A percentile compares a stretch with the other conserved stretches of the same genome.
Evolutionary conservation across 2,888 invertebrate genomes (phyloP).

Genomic region (Pharmacophagus antenor): DNA sequence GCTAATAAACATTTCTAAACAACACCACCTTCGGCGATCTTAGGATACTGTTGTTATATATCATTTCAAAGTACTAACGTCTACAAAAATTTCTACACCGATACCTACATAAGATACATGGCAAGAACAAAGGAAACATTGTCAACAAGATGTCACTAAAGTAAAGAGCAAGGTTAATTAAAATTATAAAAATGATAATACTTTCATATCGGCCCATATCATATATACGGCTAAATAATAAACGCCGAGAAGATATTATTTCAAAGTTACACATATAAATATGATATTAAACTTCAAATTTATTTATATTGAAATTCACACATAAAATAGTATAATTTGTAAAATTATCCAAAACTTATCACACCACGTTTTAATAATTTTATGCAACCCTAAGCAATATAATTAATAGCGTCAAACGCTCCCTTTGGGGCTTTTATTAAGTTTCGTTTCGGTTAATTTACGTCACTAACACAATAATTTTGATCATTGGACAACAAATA

Average conservation of each 20-base stretch:
- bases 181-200: constrained; percentile 59
- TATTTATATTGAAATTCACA: constrained; percentile 75
- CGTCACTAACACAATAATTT: constrained; percentile 80
- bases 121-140: constrained; percentile 78
- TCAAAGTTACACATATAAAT: constrained; percentile 53
- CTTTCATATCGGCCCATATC: no score
- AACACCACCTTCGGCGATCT: constrained; percentile 73
- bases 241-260: constrained; percentile 50
- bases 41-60: constrained; percentile 75
- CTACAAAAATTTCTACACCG: constrained; percentile 74
- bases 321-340: constrained; percentile 81
- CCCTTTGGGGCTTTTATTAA: constrained; percentile 77
- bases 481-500: constrained; percentile 79
- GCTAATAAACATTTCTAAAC: constrained; percentile 73
- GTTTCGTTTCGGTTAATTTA: constrained; percentile 77
- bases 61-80: constrained; percentile 74
- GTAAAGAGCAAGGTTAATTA: constrained; percentile 46
- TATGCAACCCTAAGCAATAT: constrained; percentile 80
- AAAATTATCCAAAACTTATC: constrained; percentile 82
- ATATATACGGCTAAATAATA: constrained; percentile 41
- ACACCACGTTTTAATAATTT: constrained; percentile 78
- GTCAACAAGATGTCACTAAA: constrained; percentile 64
- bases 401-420: constrained; percentile 79
- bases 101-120: constrained; percentile 76
- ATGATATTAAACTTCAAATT: constrained; percentile 66